Evolutionary conservation across 2,888 invertebrate genomes (phyloP), one percentile per base, ranked within the genome.

Genomic region (Agapetus fuscipes): DNA sequence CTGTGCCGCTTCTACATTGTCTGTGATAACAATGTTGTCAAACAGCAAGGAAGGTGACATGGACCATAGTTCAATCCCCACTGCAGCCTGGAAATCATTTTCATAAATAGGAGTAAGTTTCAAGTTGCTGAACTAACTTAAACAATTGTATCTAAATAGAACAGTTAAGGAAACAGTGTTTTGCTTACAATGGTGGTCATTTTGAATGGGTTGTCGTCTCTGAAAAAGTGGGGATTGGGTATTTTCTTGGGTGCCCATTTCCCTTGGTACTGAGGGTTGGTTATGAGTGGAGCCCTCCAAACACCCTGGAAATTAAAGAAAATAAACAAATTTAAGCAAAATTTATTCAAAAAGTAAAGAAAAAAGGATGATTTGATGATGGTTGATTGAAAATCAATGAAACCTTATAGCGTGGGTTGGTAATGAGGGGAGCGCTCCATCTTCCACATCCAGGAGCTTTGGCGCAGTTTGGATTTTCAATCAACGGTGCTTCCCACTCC

Each of bases 11-110:
- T 62, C 65, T 41, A 76, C 65, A 54, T 88, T 83, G 59, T 96
- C 91, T 0, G 95, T 85, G 42, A 98, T 74, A 44, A 98, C 70
- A 38, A 98, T 72, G 66, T 97, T 97, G 67, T 98, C 98, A 66
- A 98, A 98, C 41, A 93, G 67, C 52, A 98, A 87, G 54, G 80
- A 76, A 45, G 88, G 84, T 0, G 93, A 90, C 93, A 98, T 97
- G 3, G 97, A 94, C 98, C 98, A 98, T 48, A 98, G 68, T 62
- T 98, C 98, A 59, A 98, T 81, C 12, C 97, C 98, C 38, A 98
- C 72, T 13, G 96, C 94, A 56, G 77, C 74, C 94, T 94, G 56
- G 13, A 60, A 59, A 43, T 30, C 13, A 34, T n/a, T n/a, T n/a
- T n/a, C n/a, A n/a, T n/a, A n/a, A n/a, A n/a, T n/a, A n/a, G n/a